phyloP scores from a whole-genome alignment of 2,888 invertebrate genomes.

The Venusia cambrica region DNA sequence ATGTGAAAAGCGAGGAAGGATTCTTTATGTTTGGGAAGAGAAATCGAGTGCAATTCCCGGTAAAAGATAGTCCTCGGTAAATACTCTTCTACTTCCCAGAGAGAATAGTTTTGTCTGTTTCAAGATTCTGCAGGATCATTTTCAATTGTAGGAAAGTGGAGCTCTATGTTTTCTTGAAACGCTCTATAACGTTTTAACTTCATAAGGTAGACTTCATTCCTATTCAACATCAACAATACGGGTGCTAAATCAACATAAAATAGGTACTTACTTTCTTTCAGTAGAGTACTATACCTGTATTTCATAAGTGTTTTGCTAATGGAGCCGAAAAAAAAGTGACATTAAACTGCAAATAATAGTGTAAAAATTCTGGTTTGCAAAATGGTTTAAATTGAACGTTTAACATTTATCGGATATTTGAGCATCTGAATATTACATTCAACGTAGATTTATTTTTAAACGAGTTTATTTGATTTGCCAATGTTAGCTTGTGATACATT shows the following conservation, averaged over 20 bases:
- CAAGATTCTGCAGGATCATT: conserved; percentile 10
- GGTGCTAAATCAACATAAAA: too few relatives aligned
- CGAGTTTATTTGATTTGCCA: conserved; percentile 8
- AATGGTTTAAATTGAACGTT: background rate
- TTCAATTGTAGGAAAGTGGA: conserved; percentile 14
- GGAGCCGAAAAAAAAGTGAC: too few relatives aligned
- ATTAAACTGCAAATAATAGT: too few relatives aligned
- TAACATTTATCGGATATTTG: background rate
- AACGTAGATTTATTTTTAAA: conserved; percentile 8
- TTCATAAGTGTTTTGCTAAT: too few relatives aligned
- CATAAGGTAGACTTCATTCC: too few relatives aligned
- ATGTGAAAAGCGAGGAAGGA: conserved; percentile 21
- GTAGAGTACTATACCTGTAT: too few relatives aligned
- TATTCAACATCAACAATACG: too few relatives aligned
- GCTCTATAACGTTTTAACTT: conserved; percentile 6
- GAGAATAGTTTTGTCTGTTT: conserved; percentile 12
- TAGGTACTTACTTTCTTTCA: too few relatives aligned
- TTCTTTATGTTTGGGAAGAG: conserved; percentile 26
- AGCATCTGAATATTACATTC: too few relatives aligned
- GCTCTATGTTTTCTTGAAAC: conserved; percentile 8
- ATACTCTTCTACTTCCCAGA: conserved; percentile 10
- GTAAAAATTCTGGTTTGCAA: too few relatives aligned
- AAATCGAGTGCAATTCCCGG: conserved; percentile 25
- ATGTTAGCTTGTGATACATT: too few relatives aligned
- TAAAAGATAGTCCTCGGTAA: conserved; percentile 12